phyloP scores from a whole-genome alignment of 2,797 vertebrate species.

The Otus scops region DNA sequence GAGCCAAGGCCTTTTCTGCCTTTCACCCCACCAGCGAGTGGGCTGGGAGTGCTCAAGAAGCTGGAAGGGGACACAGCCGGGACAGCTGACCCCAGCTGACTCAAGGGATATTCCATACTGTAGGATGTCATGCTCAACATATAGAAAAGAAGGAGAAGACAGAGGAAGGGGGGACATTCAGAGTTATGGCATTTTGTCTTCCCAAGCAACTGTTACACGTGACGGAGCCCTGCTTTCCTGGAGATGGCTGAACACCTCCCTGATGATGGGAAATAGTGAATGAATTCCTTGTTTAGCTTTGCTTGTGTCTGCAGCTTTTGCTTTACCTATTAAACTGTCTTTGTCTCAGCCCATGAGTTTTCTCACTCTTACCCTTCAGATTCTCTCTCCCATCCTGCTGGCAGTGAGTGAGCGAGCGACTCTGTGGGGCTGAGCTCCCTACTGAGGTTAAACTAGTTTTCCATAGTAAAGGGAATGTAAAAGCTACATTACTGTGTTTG shows the following conservation, averaged over 20 bases:
- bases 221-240: neutral
- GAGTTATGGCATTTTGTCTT: neutral
- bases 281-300: neutral
- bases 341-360: neutral
- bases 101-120: neutral
- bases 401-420: neutral
- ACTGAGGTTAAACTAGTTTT: neutral
- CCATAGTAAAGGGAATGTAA: neutral
- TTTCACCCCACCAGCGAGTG: neutral
- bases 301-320: neutral
- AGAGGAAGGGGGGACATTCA: neutral
- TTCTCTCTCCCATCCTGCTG: neutral
- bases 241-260: neutral
- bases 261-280: neutral
- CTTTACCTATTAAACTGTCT: neutral
- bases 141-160: neutral
- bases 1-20: neutral
- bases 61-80: neutral
- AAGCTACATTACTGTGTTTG: neutral
- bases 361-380: neutral
- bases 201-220: rapidly evolving
- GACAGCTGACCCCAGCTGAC: neutral
- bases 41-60: neutral
- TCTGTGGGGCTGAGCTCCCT: neutral
- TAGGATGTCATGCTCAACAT: neutral